Evolutionary conservation across 1,140 invertebrate species (phyloP).

Genomic region (Ericerus pela): DNA sequence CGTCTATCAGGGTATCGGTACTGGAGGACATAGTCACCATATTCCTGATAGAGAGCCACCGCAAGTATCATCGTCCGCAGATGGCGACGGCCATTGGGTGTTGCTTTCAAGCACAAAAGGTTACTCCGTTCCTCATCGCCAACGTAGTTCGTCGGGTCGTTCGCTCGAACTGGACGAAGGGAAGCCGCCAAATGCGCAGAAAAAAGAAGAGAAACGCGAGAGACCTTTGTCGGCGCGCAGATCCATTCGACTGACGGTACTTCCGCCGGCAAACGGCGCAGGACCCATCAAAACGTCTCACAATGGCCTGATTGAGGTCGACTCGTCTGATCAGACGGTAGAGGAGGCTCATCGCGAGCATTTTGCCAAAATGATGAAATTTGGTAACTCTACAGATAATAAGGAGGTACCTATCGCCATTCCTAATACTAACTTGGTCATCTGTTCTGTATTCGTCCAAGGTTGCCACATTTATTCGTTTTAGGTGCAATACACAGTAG

Average conservation of each 20-base stretch:
- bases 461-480: no score
- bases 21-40: neutral
- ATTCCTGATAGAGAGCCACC: neutral
- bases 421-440: no score
- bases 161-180: conserved; percentile 14
- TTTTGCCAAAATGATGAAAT: conserved; percentile 32
- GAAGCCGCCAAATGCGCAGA: neutral
- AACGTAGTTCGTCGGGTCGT: conserved; percentile 14
- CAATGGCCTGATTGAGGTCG: conserved; percentile 55
- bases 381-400: conserved; percentile 11
- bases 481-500: no score
- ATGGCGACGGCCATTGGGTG: conserved; percentile 57
- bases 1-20: conserved; percentile 17
- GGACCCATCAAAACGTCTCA: conserved; percentile 53
- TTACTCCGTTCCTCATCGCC: conserved; percentile 36
- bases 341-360: conserved; percentile 40
- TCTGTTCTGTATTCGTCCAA: no score
- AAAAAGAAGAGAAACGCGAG: neutral
- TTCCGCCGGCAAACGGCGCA: conserved; percentile 46
- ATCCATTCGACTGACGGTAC: conserved; percentile 46
- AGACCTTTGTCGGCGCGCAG: conserved; percentile 13
- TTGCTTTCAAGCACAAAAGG: conserved; percentile 59
- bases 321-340: conserved; percentile 49
- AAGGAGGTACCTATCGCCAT: no score
- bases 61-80: conserved; percentile 35